These are phyloP conservation scores for Coccyzus lansbergi DNA, from an alignment of 2,797 vertebrate species.

Conservation along the genomic window DNA sequence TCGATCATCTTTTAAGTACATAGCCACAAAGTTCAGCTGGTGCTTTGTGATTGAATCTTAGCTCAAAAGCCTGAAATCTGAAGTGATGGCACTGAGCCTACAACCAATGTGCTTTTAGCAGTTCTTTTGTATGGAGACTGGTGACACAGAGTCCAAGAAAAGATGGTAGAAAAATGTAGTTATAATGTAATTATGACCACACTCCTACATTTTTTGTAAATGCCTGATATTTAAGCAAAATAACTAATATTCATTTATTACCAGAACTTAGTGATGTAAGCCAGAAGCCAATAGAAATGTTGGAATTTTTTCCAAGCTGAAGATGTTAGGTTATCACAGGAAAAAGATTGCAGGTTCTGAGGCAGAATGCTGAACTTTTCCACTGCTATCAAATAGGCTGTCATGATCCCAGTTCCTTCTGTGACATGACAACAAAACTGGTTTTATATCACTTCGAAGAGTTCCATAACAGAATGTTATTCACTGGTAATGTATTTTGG, in stretches of 20 bases:
- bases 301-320: neutral
- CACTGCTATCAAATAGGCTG: conserved; percentile 10
- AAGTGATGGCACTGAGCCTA: neutral
- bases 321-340: conserved; percentile 14
- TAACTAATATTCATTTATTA: neutral
- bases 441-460: conserved; percentile 12
- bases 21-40: conserved; percentile 38
- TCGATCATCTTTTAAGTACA: conserved; percentile 62
- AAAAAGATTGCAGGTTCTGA: conserved; percentile 23
- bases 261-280: neutral
- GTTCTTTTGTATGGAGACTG: neutral
- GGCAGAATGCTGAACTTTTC: conserved; percentile 25
- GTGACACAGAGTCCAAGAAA: neutral
- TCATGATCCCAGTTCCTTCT: neutral
- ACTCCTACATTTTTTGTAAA: neutral
- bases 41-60: conserved; percentile 35
- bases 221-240: conserved; percentile 1
- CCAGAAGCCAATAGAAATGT: conserved; percentile 12
- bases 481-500: conserved; percentile 34
- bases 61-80: conserved; percentile 22
- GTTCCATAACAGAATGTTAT: conserved; percentile 18
- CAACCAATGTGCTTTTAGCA: neutral
- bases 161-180: neutral
- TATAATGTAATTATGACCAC: neutral
- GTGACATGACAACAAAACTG: conserved; percentile 6